Percentiles rank a stretch among this genome's conserved stretches.
Evolutionary conservation across 2,888 invertebrate genomes (phyloP).

Genomic region (Pollenia angustigena): DNA sequence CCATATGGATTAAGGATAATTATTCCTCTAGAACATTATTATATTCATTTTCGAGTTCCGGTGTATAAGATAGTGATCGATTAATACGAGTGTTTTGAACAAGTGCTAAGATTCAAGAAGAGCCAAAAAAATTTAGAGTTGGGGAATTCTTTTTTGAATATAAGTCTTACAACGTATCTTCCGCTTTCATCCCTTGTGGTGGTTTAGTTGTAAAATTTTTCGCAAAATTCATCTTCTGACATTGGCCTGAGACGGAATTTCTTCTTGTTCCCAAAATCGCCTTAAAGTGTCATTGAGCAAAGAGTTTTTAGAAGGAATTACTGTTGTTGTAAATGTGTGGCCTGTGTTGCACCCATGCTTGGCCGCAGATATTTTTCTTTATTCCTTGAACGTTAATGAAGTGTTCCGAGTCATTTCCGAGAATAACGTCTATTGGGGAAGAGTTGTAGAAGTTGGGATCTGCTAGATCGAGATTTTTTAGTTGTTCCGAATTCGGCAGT

Average conservation of each 20-base stretch:
- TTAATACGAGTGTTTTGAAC: neutral
- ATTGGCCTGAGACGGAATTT: neutral
- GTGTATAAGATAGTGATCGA: neutral
- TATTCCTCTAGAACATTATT: too few relatives aligned
- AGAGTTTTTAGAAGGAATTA: neutral
- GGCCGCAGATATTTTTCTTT: constrained; percentile 18
- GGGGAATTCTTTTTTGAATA: constrained; percentile 35
- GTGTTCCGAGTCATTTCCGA: too few relatives aligned
- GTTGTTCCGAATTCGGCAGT: neutral
- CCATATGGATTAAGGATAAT: too few relatives aligned
- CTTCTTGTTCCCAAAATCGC: constrained; percentile 53
- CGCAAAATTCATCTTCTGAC: constrained; percentile 29
- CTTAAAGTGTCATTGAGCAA: neutral
- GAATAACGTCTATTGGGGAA: constrained; percentile 15
- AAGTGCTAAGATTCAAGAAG: neutral
- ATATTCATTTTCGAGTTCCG: too few relatives aligned
- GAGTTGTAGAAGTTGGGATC: constrained; percentile 16
- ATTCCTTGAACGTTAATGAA: constrained; percentile 19
- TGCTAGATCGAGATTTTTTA: constrained; percentile 10
- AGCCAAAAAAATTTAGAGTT: neutral
- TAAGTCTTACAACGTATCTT: constrained; percentile 41
- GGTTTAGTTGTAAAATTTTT: constrained; percentile 32
- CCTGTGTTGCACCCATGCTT: neutral
- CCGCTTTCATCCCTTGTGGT: constrained; percentile 25
- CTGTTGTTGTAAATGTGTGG: neutral